Evolutionary conservation across 2,888 invertebrate species (phyloP).

Genomic region (Hypercompe scribonia): DNA sequence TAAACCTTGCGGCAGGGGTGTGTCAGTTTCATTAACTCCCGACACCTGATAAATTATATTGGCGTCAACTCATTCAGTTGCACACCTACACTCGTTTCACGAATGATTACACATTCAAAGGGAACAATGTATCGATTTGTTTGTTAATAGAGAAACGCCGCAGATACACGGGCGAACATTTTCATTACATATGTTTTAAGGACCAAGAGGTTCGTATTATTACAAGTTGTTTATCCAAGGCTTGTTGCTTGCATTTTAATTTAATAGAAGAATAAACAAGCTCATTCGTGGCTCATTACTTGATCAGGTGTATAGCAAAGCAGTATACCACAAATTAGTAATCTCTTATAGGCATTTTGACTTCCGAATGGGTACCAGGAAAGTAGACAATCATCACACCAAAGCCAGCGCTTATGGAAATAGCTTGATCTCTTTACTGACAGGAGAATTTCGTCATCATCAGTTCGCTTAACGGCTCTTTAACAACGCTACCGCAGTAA

Average conservation of each 20-base stretch:
- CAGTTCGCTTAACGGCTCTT: too few relatives aligned
- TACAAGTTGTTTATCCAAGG: neutral
- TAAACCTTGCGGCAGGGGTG: neutral
- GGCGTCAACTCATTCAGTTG: neutral
- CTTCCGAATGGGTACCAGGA: too few relatives aligned
- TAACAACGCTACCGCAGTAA: neutral
- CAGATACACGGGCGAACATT: neutral
- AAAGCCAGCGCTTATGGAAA: too few relatives aligned
- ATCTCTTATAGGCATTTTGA: neutral
- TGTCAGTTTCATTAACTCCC: conserved; percentile 19
- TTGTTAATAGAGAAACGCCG: neutral
- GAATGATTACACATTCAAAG: neutral
- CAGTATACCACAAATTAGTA: neutral
- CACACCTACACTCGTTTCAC: neutral
- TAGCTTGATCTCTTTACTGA: too few relatives aligned
- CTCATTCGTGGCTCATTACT: neutral
- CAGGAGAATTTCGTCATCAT: too few relatives aligned
- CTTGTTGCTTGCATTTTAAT: too few relatives aligned
- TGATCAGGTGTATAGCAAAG: neutral
- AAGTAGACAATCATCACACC: too few relatives aligned
- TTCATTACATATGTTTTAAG: neutral
- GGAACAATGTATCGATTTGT: neutral
- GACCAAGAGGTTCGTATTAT: neutral
- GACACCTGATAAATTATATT: conserved; percentile 18
- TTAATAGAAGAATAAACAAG: neutral